A percentile compares a stretch with the other conserved stretches of the same genome.
These are phyloP conservation scores for Coecobrya sp. DNA, from an alignment of 2,888 invertebrate species.

Conservation along the genomic window DNA sequence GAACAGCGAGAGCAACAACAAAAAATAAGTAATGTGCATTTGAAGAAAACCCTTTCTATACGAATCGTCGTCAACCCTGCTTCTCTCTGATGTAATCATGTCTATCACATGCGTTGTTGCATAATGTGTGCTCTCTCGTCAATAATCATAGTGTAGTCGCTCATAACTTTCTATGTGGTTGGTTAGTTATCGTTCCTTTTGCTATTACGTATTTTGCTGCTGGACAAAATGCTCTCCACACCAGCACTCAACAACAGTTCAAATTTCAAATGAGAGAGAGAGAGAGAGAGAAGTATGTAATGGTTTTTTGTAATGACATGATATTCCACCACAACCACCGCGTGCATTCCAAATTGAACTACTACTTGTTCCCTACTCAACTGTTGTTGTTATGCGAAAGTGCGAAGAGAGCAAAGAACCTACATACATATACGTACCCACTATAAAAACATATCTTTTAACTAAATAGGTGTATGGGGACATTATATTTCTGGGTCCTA, in stretches of 20 bases:
- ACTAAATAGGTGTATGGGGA: background rate
- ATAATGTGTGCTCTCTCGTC: slow-evolving; percentile 51
- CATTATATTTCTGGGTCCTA: background rate
- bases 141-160: slow-evolving; percentile 44
- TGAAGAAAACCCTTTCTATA: slow-evolving; percentile 43
- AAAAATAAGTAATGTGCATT: slow-evolving; percentile 14
- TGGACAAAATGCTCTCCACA: slow-evolving; percentile 9
- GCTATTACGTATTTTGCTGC: slow-evolving; percentile 3
- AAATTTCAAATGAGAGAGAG: slow-evolving; percentile 46
- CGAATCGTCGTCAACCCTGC: background rate
- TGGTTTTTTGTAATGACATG: slow-evolving; percentile 57
- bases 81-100: slow-evolving; percentile 13
- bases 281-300: slow-evolving; percentile 39
- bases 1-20: background rate
- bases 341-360: slow-evolving; percentile 57
- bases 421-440: slow-evolving; percentile 11
- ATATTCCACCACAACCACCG: slow-evolving; percentile 51
- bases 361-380: background rate
- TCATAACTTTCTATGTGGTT: background rate
- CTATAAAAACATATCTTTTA: background rate
- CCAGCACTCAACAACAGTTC: slow-evolving; percentile 1
- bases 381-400: slow-evolving; percentile 69
- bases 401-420: slow-evolving; percentile 69
- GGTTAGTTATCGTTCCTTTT: background rate
- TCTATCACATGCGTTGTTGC: slow-evolving; percentile 47